Base-by-base conservation (phyloP, 92 coral and sea anemone species). In the Montipora capitata region DNA sequence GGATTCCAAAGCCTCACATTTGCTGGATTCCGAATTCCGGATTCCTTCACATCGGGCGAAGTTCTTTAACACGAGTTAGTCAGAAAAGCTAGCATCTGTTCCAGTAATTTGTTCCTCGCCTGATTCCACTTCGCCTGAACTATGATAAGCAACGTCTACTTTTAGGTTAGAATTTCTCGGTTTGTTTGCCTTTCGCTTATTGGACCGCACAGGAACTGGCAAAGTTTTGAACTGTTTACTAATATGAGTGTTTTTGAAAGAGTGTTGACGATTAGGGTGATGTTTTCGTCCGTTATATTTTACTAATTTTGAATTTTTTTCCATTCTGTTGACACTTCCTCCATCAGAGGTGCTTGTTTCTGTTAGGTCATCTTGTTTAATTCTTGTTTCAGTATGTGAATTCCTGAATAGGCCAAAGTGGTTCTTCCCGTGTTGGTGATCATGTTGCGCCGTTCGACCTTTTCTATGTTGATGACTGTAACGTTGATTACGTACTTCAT, bases 271-370 rank as follows among this genome's bases (percentile, higher is more conserved):
- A 10, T n/a, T 66, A 39, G 16, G n/a, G 52, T 5, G 0, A 5
- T 48, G 6, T 48, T 48, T 9, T 4, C 3, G 8, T 39, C 68
- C 40, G 35, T 40, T 17, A 4, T 40, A 51, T 45, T 68, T 49
- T 3, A 14, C 13, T 0, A 74, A 35, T 38, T 48, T 15, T 51
- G 12, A 20, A 1, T 10, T 49, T n/a, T 49, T 42, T 15, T 81
- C 52, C 64, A 20, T 63, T 1, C 16, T 11, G n/a, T 15, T 35
- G 17, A 9, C 67, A 39, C 20, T 81, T 14, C 10, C 76, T 68
- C 54, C 77, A 35, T 10, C 15, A 27, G 52, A 68, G 14, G 77
- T 10, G 39, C 76, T 72, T 39, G 77, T 17, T 39, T 52, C 85
- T 10, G 67, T 12, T 2, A 49, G 27, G 3, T 51, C 77, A 52